These are phyloP conservation scores for Caenorhabditis sulstoni DNA, from an alignment of 2,888 invertebrate species.

Conservation along the genomic window DNA sequence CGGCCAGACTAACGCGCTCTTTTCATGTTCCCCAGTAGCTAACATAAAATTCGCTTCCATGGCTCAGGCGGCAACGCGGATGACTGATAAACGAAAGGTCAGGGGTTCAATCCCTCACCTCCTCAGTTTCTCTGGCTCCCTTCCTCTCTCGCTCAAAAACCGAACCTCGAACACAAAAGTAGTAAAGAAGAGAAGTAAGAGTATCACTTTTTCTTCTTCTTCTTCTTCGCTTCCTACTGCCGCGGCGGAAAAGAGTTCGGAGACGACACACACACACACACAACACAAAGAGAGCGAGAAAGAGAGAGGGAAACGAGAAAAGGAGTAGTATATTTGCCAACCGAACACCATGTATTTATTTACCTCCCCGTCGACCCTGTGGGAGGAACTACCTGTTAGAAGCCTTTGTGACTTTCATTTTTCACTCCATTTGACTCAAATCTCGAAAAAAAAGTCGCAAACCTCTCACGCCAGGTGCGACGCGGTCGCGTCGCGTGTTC, in stretches of 20 bases:
- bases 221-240: background rate
- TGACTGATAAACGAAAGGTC: too few species aligned
- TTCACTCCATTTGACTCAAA: too few species aligned
- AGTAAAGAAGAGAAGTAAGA: background rate
- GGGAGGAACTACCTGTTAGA: background rate
- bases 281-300: slow-evolving; percentile 4
- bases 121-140: background rate
- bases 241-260: too few species aligned
- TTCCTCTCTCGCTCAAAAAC: background rate
- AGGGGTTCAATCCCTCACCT: background rate
- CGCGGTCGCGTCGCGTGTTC: too few species aligned
- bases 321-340: slow-evolving; percentile 55
- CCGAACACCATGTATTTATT: slow-evolving; percentile 59
- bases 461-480: too few species aligned
- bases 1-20: too few species aligned
- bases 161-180: background rate
- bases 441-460: too few species aligned
- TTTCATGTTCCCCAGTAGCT: too few species aligned
- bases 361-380: slow-evolving; percentile 31
- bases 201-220: slow-evolving; percentile 34
- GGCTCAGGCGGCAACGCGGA: too few species aligned
- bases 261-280: too few species aligned
- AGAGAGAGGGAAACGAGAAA: background rate
- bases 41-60: too few species aligned
- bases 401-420: too few species aligned